Conservation (phyloP, 2,888 invertebrate genomes). For the Agrotis exclamationis region DNA sequence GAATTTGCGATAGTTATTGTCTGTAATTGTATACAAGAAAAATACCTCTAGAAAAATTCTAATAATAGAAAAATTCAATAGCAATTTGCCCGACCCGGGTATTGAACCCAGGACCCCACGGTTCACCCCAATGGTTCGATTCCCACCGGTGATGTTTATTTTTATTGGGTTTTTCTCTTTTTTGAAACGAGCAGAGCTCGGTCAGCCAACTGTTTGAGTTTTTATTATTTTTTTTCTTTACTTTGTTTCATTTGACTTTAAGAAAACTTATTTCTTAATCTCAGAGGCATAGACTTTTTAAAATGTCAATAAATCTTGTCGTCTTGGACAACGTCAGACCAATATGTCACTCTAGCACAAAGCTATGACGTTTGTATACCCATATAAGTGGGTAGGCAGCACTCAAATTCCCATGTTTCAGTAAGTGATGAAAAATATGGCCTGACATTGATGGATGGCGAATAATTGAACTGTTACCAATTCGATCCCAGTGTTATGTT, state of each 20-base stretch:
- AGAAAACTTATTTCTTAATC: not conserved
- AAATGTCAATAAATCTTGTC: too few relatives aligned
- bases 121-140: too few relatives aligned
- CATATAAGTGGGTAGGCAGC: conserved; percentile 15
- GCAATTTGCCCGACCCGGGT: too few relatives aligned
- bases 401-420: conserved; percentile 43
- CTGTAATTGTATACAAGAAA: too few relatives aligned
- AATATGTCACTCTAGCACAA: not conserved
- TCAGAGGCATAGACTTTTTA: not conserved
- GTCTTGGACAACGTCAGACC: not conserved
- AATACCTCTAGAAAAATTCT: too few relatives aligned
- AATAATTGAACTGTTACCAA: conserved; percentile 33
- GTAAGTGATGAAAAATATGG: conserved; percentile 48
- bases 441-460: conserved; percentile 41
- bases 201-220: too few relatives aligned
- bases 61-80: too few relatives aligned
- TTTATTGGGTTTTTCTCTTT: too few relatives aligned
- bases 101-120: too few relatives aligned
- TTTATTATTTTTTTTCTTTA: not conserved
- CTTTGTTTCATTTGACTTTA: not conserved
- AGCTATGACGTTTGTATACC: not conserved
- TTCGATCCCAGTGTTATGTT: conserved; percentile 11
- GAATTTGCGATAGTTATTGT: too few relatives aligned
- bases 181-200: too few relatives aligned
- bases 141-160: too few relatives aligned